phyloP scores from a whole-genome alignment of 2,888 invertebrate genomes.

The Coelopa pilipes region DNA sequence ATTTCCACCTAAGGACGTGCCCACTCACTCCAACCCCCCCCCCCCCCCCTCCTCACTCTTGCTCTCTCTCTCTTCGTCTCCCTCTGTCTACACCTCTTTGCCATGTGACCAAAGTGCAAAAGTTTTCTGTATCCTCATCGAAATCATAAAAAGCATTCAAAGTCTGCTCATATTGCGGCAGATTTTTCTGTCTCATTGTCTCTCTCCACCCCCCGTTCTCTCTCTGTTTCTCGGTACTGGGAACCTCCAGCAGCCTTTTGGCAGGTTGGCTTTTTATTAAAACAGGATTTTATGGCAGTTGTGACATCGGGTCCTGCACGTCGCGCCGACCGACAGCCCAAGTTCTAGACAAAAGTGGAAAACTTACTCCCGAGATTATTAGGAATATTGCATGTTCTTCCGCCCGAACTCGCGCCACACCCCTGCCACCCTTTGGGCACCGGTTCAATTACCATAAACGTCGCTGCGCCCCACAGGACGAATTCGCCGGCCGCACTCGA shows the following conservation, averaged over 20 bases:
- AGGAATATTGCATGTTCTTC: too few species aligned
- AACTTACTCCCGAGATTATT: too few species aligned
- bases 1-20: background rate
- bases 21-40: background rate
- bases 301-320: background rate
- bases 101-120: constrained; percentile 17
- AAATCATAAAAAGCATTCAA: constrained; percentile 25
- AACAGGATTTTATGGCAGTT: background rate
- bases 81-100: background rate
- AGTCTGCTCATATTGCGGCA: constrained; percentile 12
- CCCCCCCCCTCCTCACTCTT: background rate
- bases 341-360: too few species aligned
- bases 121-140: constrained; percentile 20
- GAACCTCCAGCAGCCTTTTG: background rate
- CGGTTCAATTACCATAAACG: too few species aligned
- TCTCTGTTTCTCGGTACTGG: too few species aligned
- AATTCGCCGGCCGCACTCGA: too few species aligned
- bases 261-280: background rate
- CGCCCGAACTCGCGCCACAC: too few species aligned
- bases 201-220: too few species aligned
- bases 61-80: background rate
- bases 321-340: background rate
- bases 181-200: background rate
- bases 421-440: too few species aligned
- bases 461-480: too few species aligned